Base-by-base conservation (phyloP, 2,797 vertebrate species). In the Enteromius mattozi region DNA sequence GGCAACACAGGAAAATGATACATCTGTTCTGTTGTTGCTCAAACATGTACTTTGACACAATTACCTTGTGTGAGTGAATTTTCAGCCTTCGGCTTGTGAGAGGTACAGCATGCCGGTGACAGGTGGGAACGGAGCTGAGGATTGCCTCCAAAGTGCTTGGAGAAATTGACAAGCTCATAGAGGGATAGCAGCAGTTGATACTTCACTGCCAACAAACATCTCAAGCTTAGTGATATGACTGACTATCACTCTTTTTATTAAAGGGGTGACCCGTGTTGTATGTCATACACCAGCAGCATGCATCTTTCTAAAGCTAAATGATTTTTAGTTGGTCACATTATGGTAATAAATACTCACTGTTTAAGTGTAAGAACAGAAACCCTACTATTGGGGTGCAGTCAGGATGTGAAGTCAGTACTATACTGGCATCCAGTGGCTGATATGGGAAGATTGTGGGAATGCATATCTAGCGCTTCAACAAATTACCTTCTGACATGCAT, bases 381-480 rank as follows among this genome's bases (percentile, higher is more conserved):
- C 9, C 17, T 75, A 6, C 3, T 35, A 24, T 47, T 40, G 78
- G 40, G 68, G 35, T 63, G 49, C 65, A 66, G 61, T 45, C 19
- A 24, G 17, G n/a, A 45, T 19, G 21, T 47, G 42, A 68, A 35
- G 69, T 72, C 70, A 76, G 86, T 75, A 37, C 81, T 84, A 76
- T 86, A 86, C 86, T 86, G 86, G 77, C 86, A 86, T 86, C 86
- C 77, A 84, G 86, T 86, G 86, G 86, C 63, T 61, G 78, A 74
- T 68, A 70, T 83, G n/a, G 78, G 81, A 80, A 86, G 77, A 75
- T 76, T 72, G 71, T 54, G 24, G 66, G 14, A 72, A 71, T 4
- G 47, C 51, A 35, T 51, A 35, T 13, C 12, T 40, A 71, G 47
- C 3, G 13, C 47, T 49, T 16, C 19, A 37, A 70, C 21, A 76